These are phyloP conservation scores for Leucopternis melanops DNA, from an alignment of 2,113 vertebrate species.

Conservation along the genomic window DNA sequence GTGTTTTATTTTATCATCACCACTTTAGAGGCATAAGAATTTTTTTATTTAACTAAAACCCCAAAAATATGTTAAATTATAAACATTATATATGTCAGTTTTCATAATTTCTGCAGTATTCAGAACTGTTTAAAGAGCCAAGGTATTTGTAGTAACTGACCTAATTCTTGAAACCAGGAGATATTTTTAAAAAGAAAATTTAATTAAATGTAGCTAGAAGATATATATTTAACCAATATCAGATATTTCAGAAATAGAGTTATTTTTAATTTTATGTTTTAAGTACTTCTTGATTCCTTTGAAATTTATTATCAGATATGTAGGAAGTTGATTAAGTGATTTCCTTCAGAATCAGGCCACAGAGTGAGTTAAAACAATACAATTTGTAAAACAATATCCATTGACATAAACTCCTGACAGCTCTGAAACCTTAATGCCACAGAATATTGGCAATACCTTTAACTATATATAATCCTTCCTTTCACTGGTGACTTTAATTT, in stretches of 20 bases:
- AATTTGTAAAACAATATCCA: neutral
- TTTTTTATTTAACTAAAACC: neutral
- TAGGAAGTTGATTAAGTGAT: neutral
- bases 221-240: neutral
- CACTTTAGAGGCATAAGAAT: neutral
- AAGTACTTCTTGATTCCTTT: neutral
- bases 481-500: neutral
- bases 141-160: constrained; percentile 4
- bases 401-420: neutral
- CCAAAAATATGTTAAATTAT: neutral
- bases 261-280: neutral
- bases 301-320: neutral
- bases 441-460: neutral
- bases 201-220: neutral
- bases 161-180: neutral
- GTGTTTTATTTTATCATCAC: neutral
- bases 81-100: neutral
- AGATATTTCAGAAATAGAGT: neutral
- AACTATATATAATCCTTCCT: neutral
- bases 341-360: neutral
- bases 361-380: neutral
- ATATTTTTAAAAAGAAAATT: neutral
- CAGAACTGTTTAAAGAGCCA: neutral
- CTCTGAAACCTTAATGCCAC: neutral
- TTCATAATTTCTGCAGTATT: neutral